Percentiles rank a stretch among this genome's conserved stretches.
phyloP scores from a whole-genome alignment of 2,113 vertebrate species.

The Phasianus colchicus region DNA sequence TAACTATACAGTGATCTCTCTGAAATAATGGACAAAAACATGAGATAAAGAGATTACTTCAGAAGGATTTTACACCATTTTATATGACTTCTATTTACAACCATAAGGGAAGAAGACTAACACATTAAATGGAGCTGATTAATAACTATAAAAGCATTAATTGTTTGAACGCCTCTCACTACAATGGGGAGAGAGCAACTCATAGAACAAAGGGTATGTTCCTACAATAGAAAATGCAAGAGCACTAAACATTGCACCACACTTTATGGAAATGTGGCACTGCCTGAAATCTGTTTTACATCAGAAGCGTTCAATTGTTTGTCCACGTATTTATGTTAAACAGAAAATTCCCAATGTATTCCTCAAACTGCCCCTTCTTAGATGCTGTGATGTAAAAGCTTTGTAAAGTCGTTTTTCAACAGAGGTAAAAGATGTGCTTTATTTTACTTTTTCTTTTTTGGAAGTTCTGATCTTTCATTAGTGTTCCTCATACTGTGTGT shows the following conservation, averaged over 20 bases:
- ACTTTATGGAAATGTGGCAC: not conserved
- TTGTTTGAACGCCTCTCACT: not conserved
- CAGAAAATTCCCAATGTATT: not conserved
- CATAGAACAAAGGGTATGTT: not conserved
- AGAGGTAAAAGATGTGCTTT: not conserved
- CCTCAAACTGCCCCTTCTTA: not conserved
- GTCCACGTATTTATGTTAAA: not conserved
- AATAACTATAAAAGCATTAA: not conserved
- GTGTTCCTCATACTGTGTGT: not conserved
- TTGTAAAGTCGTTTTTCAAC: not conserved
- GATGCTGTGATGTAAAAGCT: not conserved
- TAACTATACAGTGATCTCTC: not conserved
- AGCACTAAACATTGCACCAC: accelerated
- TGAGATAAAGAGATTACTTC: not conserved
- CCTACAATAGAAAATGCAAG: not conserved
- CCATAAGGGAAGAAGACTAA: not conserved
- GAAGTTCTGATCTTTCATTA: not conserved
- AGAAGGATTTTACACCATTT: not conserved
- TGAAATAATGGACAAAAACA: not conserved
- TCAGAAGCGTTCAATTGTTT: not conserved
- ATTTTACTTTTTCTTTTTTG: not conserved
- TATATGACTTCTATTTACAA: not conserved
- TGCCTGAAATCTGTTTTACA: not conserved
- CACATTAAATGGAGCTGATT: constrained; percentile 1
- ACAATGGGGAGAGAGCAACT: not conserved